phyloP scores from a whole-genome alignment of 2,888 invertebrate species.

The Physocephala rufipes region DNA sequence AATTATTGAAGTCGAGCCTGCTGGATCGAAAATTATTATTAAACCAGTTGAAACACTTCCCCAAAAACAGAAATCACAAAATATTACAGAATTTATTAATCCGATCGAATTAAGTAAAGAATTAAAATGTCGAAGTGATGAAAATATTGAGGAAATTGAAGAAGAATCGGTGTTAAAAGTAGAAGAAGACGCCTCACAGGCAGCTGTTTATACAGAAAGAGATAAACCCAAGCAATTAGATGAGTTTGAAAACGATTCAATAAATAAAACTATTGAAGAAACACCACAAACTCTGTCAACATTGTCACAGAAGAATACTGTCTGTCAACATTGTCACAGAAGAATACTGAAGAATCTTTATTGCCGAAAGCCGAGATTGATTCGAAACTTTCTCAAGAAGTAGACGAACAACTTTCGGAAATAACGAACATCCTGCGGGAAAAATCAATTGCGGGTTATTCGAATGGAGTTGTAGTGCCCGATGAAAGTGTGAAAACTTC shows the following conservation, averaged over 20 bases:
- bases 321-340: neutral
- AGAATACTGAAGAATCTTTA: constrained; percentile 36
- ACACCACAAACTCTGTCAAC: neutral
- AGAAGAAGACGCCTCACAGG: constrained; percentile 52
- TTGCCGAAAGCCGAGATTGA: constrained; percentile 29
- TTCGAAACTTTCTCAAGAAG: constrained; percentile 52
- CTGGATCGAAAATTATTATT: constrained; percentile 53
- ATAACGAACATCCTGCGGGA: constrained; percentile 57
- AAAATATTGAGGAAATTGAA: constrained; percentile 48
- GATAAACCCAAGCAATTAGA: constrained; percentile 1
- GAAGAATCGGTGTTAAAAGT: constrained; percentile 54
- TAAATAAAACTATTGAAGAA: neutral
- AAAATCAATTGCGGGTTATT: constrained; percentile 12
- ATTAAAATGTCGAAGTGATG: neutral
- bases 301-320: constrained; percentile 27
- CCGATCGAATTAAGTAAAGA: neutral
- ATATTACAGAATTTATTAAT: constrained; percentile 14
- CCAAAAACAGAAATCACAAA: constrained; percentile 33
- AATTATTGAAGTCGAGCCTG: constrained; percentile 62
- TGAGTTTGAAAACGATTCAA: neutral
- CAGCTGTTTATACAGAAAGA: constrained; percentile 41
- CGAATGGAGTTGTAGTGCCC: constrained; percentile 20
- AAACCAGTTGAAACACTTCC: constrained; percentile 54
- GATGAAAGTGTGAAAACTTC: constrained; percentile 12
- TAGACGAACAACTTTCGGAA: constrained; percentile 58